Percentiles rank a stretch among this genome's conserved stretches.
Evolutionary conservation across 1,140 invertebrate species (phyloP).

Genomic region (Caenorhabditis remanei): DNA sequence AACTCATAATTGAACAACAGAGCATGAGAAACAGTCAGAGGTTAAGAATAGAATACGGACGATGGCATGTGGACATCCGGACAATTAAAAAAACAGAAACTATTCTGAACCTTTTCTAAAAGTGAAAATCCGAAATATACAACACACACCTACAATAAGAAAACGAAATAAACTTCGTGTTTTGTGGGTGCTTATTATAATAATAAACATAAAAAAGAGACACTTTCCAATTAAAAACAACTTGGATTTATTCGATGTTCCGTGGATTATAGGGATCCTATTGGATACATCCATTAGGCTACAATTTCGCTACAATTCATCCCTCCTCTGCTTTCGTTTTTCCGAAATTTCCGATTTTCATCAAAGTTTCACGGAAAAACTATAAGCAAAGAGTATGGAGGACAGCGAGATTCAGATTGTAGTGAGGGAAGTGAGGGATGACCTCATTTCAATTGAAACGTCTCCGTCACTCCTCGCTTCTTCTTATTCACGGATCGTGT

Average conservation of each 20-base stretch:
- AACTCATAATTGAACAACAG: not conserved
- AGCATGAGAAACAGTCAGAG: not conserved
- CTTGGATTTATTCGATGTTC: not conserved
- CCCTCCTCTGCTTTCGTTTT: not conserved
- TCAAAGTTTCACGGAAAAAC: slow-evolving; percentile 18
- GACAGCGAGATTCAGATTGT: not conserved
- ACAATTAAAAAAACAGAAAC: no score
- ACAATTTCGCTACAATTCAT: slow-evolving; percentile 13
- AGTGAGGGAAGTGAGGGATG: slow-evolving; percentile 7
- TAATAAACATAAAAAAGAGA: no score
- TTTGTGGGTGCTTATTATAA: no score
- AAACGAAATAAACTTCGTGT: no score
- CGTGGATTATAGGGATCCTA: no score
- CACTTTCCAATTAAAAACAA: not conserved
- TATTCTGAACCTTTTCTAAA: no score
- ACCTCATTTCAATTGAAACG: slow-evolving; percentile 43
- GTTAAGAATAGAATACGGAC: no score
- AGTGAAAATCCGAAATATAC: no score
- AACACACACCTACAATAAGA: no score
- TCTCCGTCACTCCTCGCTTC: not conserved
- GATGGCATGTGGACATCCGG: no score
- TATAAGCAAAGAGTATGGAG: not conserved
- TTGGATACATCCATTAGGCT: not conserved
- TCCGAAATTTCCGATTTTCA: not conserved
- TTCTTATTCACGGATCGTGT: slow-evolving; percentile 35